Evolutionary conservation across 2,113 vertebrate genomes (phyloP), one percentile per base, ranked within the genome.

Genomic region (Syngnathus typhle): DNA sequence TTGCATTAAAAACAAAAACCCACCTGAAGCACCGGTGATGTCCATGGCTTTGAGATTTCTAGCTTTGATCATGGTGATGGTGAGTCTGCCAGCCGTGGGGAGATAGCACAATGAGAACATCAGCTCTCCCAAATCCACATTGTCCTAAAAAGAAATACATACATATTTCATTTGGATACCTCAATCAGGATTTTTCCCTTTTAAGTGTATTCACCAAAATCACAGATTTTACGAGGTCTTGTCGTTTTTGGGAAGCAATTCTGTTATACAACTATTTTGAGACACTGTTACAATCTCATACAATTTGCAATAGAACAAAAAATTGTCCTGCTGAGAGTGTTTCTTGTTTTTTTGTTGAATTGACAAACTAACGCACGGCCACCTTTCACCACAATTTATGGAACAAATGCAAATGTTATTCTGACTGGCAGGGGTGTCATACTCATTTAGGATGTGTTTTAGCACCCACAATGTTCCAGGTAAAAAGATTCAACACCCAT

Each of bases 71-170:
- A 99, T 93, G 21, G 96, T 99, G 84, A 99, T 95, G 69, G 97
- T 99, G 78, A 99, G 92, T 81, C 96, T 93, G 69, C 95, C 97
- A 59, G 97, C 97, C 58, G 96, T 98, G 69, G 97, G 97, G 77
- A 98, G 95, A 84, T 98, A 99, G 83, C 97, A 99, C 87, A 99
- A 91, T 1, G 97, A 99, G 89, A 99, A 99, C 96, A 99, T 99
- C 84, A 99, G 86, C 78, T 98, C 96, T 67, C 97, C 96, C 68
- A 98, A 93, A 83, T 99, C 96, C 85, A 98, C 94, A 0, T 97
- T 98, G 84, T 99, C 96, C 97, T 99, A 66, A 60, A 82, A 87
- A 64, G 37, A 55, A 73, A 60, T 7, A 71, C 2, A 44, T 4
- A 43, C 41, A 12, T 4, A 16, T 62, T 41, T 41, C 4, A 39